These are phyloP conservation scores for Grantiella picta DNA, from an alignment of 2,113 vertebrate species.

Conservation along the genomic window DNA sequence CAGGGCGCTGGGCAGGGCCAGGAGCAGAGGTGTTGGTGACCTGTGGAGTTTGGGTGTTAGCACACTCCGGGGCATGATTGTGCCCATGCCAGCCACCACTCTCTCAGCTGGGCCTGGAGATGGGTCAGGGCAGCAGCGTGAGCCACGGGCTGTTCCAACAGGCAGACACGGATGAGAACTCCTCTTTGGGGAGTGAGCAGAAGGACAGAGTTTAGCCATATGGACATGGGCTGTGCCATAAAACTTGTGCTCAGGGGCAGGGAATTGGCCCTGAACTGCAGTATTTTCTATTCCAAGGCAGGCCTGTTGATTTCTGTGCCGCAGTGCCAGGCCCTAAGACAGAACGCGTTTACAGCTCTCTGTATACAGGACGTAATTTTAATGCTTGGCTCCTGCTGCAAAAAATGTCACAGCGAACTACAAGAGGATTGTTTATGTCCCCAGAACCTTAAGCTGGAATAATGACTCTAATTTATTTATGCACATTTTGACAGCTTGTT, in stretches of 20 bases:
- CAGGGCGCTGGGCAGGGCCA: background rate
- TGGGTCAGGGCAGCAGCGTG: background rate
- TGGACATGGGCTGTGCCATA: constrained; percentile 36
- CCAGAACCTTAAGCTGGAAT: constrained; percentile 49
- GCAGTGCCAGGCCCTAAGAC: background rate
- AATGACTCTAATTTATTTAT: constrained; percentile 56
- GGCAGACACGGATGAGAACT: background rate
- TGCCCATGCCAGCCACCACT: background rate
- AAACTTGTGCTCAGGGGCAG: constrained; percentile 30
- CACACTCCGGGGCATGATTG: background rate
- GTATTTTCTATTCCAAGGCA: constrained; percentile 38
- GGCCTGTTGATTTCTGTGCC: background rate
- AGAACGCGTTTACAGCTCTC: constrained; percentile 36
- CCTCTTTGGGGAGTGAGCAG: constrained; percentile 17
- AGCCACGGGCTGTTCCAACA: background rate
- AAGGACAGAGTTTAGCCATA: constrained; percentile 49
- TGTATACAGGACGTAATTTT: constrained; percentile 23
- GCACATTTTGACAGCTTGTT: constrained; percentile 45
- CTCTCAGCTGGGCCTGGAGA: background rate
- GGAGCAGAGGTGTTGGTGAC: background rate
- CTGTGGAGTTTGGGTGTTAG: background rate
- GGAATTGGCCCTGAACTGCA: constrained; percentile 30
- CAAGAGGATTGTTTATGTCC: constrained; percentile 48
- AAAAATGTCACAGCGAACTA: constrained; percentile 33
- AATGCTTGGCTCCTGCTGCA: constrained; percentile 34